Evolutionary conservation across 2,113 vertebrate species (phyloP).

Genomic region (Cyprinodon brontotheroides): DNA sequence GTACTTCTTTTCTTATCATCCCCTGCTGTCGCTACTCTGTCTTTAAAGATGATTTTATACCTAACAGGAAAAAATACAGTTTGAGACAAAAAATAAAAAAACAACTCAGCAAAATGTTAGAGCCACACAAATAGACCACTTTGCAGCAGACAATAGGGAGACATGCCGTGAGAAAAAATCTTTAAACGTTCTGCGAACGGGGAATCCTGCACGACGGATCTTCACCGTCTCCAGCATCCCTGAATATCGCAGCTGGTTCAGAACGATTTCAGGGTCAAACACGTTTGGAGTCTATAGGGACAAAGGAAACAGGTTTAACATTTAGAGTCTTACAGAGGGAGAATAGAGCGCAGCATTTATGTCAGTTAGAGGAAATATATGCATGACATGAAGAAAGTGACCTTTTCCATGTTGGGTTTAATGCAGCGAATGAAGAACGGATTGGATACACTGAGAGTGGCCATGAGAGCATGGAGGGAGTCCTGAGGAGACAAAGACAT

Average conservation of each 20-base stretch:
- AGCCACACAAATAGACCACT: not conserved
- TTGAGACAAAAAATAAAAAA: not conserved
- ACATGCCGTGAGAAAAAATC: conserved; percentile 86
- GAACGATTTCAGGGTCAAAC: conserved; percentile 87
- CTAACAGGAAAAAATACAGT: conserved; percentile 60
- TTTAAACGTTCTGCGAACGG: conserved; percentile 87
- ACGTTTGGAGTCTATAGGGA: conserved; percentile 79
- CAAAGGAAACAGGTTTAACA: not conserved
- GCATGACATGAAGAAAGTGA: conserved; percentile 36
- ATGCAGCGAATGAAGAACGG: conserved; percentile 95
- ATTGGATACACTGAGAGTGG: conserved; percentile 88
- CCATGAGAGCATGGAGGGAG: conserved; percentile 92
- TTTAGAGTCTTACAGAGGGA: not conserved
- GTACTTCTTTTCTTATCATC: conserved; percentile 82
- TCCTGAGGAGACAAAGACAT: conserved; percentile 76
- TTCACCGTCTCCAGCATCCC: conserved; percentile 95
- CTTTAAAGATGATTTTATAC: conserved; percentile 88
- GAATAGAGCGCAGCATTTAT: not conserved
- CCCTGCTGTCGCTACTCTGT: conserved; percentile 53
- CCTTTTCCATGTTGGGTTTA: conserved; percentile 92
- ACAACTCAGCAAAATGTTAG: not conserved
- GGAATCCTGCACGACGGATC: conserved; percentile 91
- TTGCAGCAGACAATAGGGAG: conserved; percentile 1
- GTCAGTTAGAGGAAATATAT: not conserved
- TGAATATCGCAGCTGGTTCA: conserved; percentile 91